These are phyloP conservation scores for Drosophila testacea DNA, from an alignment of 2,888 invertebrate species.

Conservation along the genomic window DNA sequence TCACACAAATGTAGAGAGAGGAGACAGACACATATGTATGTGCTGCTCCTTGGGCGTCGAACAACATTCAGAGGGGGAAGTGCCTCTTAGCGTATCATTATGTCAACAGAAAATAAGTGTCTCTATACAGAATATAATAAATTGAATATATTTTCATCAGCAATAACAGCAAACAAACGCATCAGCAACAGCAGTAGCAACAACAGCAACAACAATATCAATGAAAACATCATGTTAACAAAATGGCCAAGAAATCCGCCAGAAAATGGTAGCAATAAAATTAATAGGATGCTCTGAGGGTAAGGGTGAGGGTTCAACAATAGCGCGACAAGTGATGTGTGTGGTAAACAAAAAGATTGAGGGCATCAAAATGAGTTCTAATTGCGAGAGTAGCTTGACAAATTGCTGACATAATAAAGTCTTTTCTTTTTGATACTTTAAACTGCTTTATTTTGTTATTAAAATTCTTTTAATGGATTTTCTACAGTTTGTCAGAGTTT, in stretches of 20 bases:
- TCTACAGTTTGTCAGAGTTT: neutral
- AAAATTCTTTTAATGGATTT: neutral
- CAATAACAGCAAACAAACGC: slow-evolving; percentile 69
- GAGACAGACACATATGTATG: slow-evolving; percentile 21
- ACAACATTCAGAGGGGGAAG: slow-evolving; percentile 12
- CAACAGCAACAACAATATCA: slow-evolving; percentile 46
- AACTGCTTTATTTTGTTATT: neutral
- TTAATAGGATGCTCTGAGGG: slow-evolving; percentile 34
- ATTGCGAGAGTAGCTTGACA: slow-evolving; percentile 26
- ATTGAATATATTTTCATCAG: slow-evolving; percentile 79
- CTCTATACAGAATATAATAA: slow-evolving; percentile 75
- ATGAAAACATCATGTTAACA: slow-evolving; percentile 75
- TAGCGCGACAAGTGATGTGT: slow-evolving; percentile 62
- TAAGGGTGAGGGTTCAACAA: slow-evolving; percentile 24
- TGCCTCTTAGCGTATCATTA: slow-evolving; percentile 56
- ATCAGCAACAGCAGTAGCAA: slow-evolving; percentile 37
- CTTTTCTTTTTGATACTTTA: neutral
- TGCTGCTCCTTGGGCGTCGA: slow-evolving; percentile 25
- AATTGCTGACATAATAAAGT: neutral
- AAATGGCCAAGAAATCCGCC: slow-evolving; percentile 62
- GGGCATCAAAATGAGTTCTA: slow-evolving; percentile 20
- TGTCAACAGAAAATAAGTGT: slow-evolving; percentile 74
- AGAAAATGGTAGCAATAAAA: slow-evolving; percentile 49
- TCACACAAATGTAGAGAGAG: slow-evolving; percentile 1
- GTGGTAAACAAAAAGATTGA: slow-evolving; percentile 61